Evolutionary conservation across 2,113 vertebrate genomes (phyloP), one percentile per base, ranked within the genome.

Genomic region (Burhinus oedicnemus): DNA sequence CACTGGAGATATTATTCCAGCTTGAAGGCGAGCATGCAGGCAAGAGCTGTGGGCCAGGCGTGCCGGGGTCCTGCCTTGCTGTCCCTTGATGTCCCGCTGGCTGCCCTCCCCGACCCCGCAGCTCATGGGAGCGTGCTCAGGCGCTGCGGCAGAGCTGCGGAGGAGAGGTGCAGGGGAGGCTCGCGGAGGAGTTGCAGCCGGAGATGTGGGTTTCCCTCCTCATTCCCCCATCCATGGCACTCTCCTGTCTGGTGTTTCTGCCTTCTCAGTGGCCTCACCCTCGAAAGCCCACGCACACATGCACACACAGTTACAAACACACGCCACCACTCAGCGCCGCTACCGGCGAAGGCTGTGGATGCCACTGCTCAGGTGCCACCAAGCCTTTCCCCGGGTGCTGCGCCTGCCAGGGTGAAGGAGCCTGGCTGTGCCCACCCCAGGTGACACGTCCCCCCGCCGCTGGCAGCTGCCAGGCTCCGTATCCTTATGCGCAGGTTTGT

Each of bases 361-460:
- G 51, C 62, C 54, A 13, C 61, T 1, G 36, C 61, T 60, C 14
- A 4, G 51, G 5, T 36, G 42, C 23, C 45, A 77, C 64, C 49
- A 18, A 8, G 6, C 34, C n/a, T 12, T 36, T 45, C 27, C 21
- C 36, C 1, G 2, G 26, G 30, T 3, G 8, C 25, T 30, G 34
- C 1, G 14, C 16, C 30, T 25, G 10, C n/a, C 5, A 3, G n/a
- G 29, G 14, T 2, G 13, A 21, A 26, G 65, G 14, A 38, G 5
- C 45, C 57, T 18, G 27, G 34, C 54, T 2, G 19, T 34, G 79
- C 38, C 34, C 62, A 23, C 15, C 13, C n/a, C 20, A 11, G 27
- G 22, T 25, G 4, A 47, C 34, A 21, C 0, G 4, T 76, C 8
- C 13, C 45, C 54, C 45, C 1, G 1, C 17, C 1, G 0, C 60